Evolutionary conservation across 1,140 invertebrate genomes (phyloP).

Genomic region (Brachionus calyciflorus): DNA sequence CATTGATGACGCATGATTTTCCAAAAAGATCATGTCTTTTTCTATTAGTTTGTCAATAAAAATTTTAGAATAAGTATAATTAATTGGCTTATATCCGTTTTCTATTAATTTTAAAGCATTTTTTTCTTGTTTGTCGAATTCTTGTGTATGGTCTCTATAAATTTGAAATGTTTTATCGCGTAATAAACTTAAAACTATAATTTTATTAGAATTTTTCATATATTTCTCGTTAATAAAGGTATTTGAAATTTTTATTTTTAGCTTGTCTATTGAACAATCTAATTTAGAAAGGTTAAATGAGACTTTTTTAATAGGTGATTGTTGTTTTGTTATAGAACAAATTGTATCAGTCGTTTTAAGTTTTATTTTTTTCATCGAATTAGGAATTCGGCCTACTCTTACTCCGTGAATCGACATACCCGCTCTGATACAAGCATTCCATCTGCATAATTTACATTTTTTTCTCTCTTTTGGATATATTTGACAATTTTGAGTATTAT

Average conservation of each 20-base stretch:
- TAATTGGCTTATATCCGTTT: neutral
- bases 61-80: neutral
- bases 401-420: neutral
- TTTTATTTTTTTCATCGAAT: neutral
- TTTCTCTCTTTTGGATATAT: conserved; percentile 59
- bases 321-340: neutral
- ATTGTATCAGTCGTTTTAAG: too few relatives aligned
- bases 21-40: neutral
- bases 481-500: too few relatives aligned
- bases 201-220: neutral
- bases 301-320: neutral
- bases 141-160: neutral
- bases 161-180: conserved; percentile 38
- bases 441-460: conserved; percentile 60
- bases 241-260: neutral
- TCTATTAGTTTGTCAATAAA: neutral
- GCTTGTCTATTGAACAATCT: neutral
- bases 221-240: neutral
- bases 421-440: conserved; percentile 57
- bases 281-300: neutral
- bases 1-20: conserved; percentile 4
- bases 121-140: neutral
- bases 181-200: neutral
- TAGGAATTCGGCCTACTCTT: neutral
- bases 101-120: neutral